Evolutionary conservation across 2,888 invertebrate species (phyloP).

Genomic region (Ophion costatus): DNA sequence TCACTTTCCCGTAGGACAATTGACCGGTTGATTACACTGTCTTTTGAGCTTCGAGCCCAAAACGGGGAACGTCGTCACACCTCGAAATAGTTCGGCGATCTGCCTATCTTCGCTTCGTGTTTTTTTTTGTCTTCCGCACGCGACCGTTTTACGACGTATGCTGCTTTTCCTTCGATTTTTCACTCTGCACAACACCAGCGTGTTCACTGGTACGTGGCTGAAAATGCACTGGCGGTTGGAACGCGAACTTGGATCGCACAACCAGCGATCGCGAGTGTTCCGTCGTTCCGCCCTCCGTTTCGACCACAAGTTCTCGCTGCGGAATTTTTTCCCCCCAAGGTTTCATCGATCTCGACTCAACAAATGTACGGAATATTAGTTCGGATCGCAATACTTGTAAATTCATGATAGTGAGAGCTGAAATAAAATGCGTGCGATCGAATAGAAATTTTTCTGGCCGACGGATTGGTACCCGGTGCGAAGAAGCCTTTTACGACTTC

Average conservation of each 20-base stretch:
- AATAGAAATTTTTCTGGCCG: background rate
- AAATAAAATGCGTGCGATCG: background rate
- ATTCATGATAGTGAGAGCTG: background rate
- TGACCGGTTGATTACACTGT: constrained; percentile 8
- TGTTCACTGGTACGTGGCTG: constrained; percentile 59
- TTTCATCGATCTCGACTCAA: background rate
- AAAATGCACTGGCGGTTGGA: constrained; percentile 57
- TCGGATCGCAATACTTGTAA: too few relatives aligned
- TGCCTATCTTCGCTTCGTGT: constrained; percentile 5
- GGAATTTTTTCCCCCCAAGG: too few relatives aligned
- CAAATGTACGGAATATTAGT: background rate
- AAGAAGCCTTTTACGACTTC: background rate
- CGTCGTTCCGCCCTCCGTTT: background rate
- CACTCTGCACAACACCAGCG: constrained; percentile 44
- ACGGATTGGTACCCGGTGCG: background rate
- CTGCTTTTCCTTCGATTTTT: constrained; percentile 15
- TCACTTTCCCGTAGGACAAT: constrained; percentile 14
- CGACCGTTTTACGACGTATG: constrained; percentile 21
- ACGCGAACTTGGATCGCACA: constrained; percentile 9
- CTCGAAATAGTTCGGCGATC: constrained; percentile 25
- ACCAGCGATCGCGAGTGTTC: background rate
- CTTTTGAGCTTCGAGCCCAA: constrained; percentile 26
- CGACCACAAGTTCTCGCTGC: too few relatives aligned
- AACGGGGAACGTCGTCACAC: constrained; percentile 31
- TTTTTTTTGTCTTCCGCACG: constrained; percentile 3